Percentiles rank a stretch among this genome's conserved stretches.
These are phyloP conservation scores for Phrynosoma blainvillii DNA, from an alignment of 2,113 vertebrate species.

Conservation along the genomic window DNA sequence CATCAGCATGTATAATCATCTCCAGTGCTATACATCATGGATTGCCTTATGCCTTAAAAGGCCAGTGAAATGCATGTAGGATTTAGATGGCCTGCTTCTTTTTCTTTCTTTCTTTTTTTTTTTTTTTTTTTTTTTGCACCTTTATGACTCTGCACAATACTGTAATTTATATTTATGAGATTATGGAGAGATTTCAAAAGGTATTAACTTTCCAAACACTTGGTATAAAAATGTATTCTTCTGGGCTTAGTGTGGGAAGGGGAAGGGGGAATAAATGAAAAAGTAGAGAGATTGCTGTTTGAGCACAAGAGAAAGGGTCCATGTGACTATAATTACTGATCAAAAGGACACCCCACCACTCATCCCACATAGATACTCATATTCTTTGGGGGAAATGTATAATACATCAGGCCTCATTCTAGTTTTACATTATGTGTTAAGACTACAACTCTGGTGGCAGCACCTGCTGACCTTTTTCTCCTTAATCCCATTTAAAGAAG, in stretches of 20 bases:
- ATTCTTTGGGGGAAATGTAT: background rate
- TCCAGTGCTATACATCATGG: slow-evolving; percentile 35
- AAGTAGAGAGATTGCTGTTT: background rate
- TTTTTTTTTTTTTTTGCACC: slow-evolving; percentile 5
- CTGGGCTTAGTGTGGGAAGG: background rate
- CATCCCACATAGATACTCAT: background rate
- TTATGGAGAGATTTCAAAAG: slow-evolving; percentile 49
- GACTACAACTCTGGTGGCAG: background rate
- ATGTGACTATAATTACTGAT: background rate
- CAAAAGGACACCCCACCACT: background rate
- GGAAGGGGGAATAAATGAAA: slow-evolving; percentile 24
- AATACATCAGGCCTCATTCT: background rate
- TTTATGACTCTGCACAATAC: slow-evolving; percentile 46
- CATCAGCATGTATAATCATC: slow-evolving; percentile 20
- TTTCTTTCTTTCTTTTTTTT: too few species aligned
- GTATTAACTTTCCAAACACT: slow-evolving; percentile 39
- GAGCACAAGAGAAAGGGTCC: background rate
- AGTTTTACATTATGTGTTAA: background rate
- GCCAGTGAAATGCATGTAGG: slow-evolving; percentile 20
- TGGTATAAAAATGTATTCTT: background rate
- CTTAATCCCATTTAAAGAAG: background rate
- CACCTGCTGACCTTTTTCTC: too few species aligned
- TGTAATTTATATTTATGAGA: slow-evolving; percentile 70
- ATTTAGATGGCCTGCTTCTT: slow-evolving; percentile 42
- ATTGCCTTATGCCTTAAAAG: slow-evolving; percentile 20